Percentiles rank a stretch among this genome's conserved stretches.
Evolutionary conservation across 2,113 vertebrate genomes (phyloP).

Genomic region (Anguilla japonica): DNA sequence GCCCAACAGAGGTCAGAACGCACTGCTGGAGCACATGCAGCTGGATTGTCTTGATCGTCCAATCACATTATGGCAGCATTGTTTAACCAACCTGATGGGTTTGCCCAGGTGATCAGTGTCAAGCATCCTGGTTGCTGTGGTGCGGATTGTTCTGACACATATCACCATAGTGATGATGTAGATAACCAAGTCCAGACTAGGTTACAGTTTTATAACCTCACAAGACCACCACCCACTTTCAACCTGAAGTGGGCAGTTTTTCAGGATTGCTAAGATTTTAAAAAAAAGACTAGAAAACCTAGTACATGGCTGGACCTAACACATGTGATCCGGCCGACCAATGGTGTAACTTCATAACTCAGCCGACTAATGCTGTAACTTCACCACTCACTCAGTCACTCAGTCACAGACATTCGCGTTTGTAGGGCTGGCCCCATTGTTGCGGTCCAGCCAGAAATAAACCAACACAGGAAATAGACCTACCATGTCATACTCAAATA

Average conservation of each 20-base stretch:
- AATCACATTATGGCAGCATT: not conserved
- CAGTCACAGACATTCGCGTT: too few species aligned
- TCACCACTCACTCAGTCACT: too few species aligned
- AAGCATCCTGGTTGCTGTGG: not conserved
- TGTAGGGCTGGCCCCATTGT: too few species aligned
- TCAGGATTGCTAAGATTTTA: not conserved
- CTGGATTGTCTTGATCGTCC: not conserved
- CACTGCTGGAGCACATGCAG: not conserved
- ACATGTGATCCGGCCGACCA: too few species aligned
- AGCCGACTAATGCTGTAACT: too few species aligned
- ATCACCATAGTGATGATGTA: conserved; percentile 39
- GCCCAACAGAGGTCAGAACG: not conserved
- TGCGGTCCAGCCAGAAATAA: too few species aligned
- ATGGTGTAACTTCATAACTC: too few species aligned
- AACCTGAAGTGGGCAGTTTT: not conserved
- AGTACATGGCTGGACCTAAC: too few species aligned
- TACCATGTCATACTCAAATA: too few species aligned
- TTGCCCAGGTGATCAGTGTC: not conserved
- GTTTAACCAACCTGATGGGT: not conserved
- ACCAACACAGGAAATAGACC: too few species aligned
- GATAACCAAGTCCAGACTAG: conserved; percentile 21
- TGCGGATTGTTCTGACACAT: conserved; percentile 39
- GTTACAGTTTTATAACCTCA: not conserved
- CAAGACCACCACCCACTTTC: conserved; percentile 19
- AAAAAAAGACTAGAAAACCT: not conserved